These are phyloP conservation scores for Netelia virgata DNA, from an alignment of 2,888 invertebrate species.

Conservation along the genomic window DNA sequence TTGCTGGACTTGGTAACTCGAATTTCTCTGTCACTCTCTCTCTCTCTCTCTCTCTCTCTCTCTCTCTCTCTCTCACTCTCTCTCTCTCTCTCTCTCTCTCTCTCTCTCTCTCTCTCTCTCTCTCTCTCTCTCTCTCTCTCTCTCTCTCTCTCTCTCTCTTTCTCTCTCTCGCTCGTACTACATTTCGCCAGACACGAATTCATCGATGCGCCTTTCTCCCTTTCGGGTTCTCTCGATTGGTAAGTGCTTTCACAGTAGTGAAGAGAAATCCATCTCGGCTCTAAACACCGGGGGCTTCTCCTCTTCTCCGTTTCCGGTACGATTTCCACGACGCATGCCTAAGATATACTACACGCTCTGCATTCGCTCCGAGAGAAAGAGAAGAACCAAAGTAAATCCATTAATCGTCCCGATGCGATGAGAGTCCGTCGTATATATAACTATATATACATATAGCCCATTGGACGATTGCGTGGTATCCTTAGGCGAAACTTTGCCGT, in stretches of 20 bases:
- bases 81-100: background rate
- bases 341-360: background rate
- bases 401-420: conserved; percentile 44
- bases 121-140: background rate
- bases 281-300: conserved; percentile 47
- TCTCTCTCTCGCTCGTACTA: background rate
- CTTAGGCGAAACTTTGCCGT: conserved; percentile 38
- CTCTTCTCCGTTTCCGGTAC: background rate
- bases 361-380: conserved; percentile 25
- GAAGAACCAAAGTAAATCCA: conserved; percentile 48
- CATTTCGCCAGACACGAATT: conserved; percentile 30
- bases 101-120: background rate
- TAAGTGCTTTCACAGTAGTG: conserved; percentile 44
- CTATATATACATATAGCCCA: conserved; percentile 3
- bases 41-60: background rate
- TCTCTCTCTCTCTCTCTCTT: background rate
- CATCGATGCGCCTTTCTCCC: conserved; percentile 53
- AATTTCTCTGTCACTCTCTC: conserved; percentile 26
- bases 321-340: background rate
- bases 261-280: conserved; percentile 46
- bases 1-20: conserved; percentile 10
- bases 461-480: background rate
- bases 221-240: conserved; percentile 50
- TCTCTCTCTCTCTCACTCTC: background rate
- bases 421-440: conserved; percentile 3